These are phyloP conservation scores for Himalopsyche kuldschensis DNA, from an alignment of 2,888 invertebrate genomes.

Conservation along the genomic window DNA sequence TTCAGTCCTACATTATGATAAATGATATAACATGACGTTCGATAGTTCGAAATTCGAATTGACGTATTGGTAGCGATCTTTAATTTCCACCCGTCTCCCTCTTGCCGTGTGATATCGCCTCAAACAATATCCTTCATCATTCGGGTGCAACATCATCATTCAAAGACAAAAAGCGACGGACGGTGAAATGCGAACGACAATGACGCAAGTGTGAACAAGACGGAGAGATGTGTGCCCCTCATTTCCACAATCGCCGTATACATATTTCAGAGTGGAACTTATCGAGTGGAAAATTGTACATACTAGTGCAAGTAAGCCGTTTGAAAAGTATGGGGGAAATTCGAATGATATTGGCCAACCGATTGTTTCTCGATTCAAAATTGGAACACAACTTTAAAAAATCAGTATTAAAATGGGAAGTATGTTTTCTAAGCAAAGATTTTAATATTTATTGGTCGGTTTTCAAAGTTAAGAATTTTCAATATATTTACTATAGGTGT, in stretches of 20 bases:
- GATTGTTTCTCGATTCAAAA: too few species aligned
- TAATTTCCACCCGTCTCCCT: too few species aligned
- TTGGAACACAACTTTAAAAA: too few species aligned
- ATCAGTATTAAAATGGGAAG: too few species aligned
- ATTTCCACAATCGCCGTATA: not conserved
- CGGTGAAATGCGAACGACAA: not conserved
- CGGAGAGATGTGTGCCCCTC: not conserved
- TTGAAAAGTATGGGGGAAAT: conserved; percentile 24
- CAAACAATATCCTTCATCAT: conserved; percentile 11
- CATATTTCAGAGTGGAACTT: conserved; percentile 11
- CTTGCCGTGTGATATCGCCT: not conserved
- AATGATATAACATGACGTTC: too few species aligned
- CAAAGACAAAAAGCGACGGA: conserved; percentile 9
- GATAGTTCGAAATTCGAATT: too few species aligned
- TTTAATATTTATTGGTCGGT: too few species aligned
- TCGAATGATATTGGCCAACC: conserved; percentile 9
- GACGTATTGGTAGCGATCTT: too few species aligned
- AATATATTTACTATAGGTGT: too few species aligned
- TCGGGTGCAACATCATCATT: conserved; percentile 17
- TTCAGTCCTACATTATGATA: too few species aligned
- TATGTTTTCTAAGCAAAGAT: too few species aligned
- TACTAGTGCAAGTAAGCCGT: conserved; percentile 29
- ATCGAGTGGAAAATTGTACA: conserved; percentile 36
- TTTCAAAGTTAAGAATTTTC: too few species aligned
- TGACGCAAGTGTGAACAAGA: conserved; percentile 3